Evolutionary conservation across 2,113 vertebrate genomes (phyloP), one percentile per base, ranked within the genome.

Genomic region (Vulpes lagopus): DNA sequence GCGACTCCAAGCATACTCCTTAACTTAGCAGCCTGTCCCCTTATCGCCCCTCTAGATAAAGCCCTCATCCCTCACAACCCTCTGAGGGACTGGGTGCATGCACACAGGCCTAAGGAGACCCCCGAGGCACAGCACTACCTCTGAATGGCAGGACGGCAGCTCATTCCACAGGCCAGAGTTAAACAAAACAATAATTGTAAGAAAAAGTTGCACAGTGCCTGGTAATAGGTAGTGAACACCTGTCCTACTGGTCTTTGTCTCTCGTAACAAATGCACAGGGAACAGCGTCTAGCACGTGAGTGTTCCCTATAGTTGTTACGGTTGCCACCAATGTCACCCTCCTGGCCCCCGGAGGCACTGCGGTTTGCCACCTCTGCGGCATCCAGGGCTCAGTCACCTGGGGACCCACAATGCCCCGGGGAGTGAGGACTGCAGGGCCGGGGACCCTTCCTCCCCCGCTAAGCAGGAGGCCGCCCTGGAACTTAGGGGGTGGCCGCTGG

Each of bases 161-260:
- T 35, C 1, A 5, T 65, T 15, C 14, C 60, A 1, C 0, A 12
- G 76, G 35, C 2, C n/a, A 43, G 23, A 7, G 6, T 9, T 32
- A 59, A 43, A 23, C 2, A 3, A 16, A 53, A 49, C 38, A 38
- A 25, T 5, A 30, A 15, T 0, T 10, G 22, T 10, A 15, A 38
- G 57, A 2, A 15, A 15, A 32, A 8, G 76, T 0, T 4, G 83
- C 82, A 5, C 51, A 25, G 53, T 8, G 62, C 20, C 67, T 11
- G 59, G 19, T 0, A 0, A 80, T 3, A 19, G 43, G 53, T 0
- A 1, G 62, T 23, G 3, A 32, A 35, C 25, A 27, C 55, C 83
- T 16, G 0, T 3, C 20, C 7, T 16, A 3, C 8, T 11, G 35
- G 11, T 11, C 60, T 11, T 19, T 32, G 80, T 4, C 2, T 0